A percentile compares a stretch with the other conserved stretches of the same genome.
Evolutionary conservation across 1,140 invertebrate genomes (phyloP).

Genomic region (Caerostris darwini): DNA sequence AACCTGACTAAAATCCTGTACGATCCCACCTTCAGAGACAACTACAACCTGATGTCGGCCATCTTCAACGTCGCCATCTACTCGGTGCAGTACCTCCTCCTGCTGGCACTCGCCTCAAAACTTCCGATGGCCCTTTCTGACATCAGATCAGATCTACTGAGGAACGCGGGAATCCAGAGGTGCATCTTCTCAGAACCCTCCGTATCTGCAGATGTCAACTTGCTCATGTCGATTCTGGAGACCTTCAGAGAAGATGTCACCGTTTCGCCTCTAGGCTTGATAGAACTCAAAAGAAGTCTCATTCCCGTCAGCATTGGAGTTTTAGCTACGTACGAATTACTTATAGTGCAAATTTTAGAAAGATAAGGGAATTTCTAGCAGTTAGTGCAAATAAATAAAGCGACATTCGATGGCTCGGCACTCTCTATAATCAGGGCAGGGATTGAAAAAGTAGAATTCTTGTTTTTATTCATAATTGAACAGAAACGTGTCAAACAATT

Average conservation of each 20-base stretch:
- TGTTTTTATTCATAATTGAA: too few relatives aligned
- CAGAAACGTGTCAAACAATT: too few relatives aligned
- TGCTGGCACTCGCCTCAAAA: neutral
- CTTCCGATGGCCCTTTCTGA: neutral
- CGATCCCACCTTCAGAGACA: neutral
- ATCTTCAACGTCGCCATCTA: neutral
- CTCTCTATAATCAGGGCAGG: too few relatives aligned
- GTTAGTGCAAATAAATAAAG: too few relatives aligned
- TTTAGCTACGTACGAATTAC: neutral
- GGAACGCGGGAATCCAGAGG: neutral
- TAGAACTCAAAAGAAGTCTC: neutral
- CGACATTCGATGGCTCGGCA: too few relatives aligned
- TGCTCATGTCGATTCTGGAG: neutral
- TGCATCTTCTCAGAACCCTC: neutral
- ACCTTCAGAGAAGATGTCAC: neutral
- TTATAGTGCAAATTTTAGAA: neutral
- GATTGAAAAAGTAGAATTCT: too few relatives aligned
- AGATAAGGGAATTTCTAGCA: neutral
- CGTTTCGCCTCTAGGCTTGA: neutral
- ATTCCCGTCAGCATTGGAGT: neutral
- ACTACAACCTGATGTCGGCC: neutral
- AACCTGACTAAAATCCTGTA: neutral
- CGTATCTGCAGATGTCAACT: neutral
- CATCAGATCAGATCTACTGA: neutral
- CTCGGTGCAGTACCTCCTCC: neutral